These are phyloP conservation scores for Centropus bengalensis DNA, from an alignment of 2,113 vertebrate species.

Conservation along the genomic window DNA sequence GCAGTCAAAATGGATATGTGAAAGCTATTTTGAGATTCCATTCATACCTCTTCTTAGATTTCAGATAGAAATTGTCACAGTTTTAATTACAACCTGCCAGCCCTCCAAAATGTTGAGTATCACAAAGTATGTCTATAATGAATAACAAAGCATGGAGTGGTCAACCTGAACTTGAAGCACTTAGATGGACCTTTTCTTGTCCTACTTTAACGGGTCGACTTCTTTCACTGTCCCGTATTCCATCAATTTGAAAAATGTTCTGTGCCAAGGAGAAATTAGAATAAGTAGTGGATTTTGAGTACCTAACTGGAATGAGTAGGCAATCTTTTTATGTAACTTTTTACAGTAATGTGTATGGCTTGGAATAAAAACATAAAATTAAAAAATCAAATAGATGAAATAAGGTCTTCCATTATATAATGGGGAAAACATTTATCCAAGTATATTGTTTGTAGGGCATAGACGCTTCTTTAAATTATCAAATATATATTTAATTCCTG, in stretches of 20 bases:
- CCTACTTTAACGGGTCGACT: background rate
- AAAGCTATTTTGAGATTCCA: background rate
- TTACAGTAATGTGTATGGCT: background rate
- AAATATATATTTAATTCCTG: background rate
- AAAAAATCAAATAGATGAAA: background rate
- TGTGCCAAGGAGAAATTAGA: background rate
- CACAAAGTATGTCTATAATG: background rate
- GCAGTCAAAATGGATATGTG: background rate
- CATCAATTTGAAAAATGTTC: background rate
- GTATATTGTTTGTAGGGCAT: background rate
- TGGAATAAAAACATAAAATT: background rate
- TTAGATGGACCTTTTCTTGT: background rate
- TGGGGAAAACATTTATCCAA: background rate
- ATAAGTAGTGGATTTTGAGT: background rate
- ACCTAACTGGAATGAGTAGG: background rate
- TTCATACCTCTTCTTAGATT: background rate
- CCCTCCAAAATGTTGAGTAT: background rate
- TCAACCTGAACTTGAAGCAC: background rate
- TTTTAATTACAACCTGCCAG: background rate
- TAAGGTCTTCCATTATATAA: background rate
- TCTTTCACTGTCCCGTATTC: background rate
- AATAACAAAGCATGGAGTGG: background rate
- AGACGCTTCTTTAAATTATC: background rate
- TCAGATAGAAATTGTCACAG: background rate
- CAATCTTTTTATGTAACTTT: background rate